These are phyloP conservation scores for Cromileptes altivelis DNA, from an alignment of 2,113 vertebrate genomes.

Conservation along the genomic window DNA sequence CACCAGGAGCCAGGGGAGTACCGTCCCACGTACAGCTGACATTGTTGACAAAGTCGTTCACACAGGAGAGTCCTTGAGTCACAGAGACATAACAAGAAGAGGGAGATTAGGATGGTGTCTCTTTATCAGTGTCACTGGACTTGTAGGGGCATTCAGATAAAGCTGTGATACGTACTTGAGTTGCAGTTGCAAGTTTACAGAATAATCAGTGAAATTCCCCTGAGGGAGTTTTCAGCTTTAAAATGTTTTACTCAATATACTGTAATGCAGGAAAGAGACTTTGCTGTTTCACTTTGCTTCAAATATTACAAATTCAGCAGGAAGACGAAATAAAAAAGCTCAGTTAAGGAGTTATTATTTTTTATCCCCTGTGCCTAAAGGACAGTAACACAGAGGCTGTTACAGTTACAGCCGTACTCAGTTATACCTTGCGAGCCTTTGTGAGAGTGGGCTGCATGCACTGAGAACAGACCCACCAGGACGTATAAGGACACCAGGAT, in stretches of 20 bases:
- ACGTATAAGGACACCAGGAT: background rate
- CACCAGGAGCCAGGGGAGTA: background rate
- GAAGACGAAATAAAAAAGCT: background rate
- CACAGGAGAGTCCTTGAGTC: conserved; percentile 67
- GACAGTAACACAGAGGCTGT: background rate
- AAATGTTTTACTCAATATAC: background rate
- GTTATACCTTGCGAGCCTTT: conserved; percentile 35
- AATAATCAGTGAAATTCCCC: background rate
- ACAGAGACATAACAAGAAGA: conserved; percentile 8
- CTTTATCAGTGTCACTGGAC: background rate
- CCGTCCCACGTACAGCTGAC: conserved; percentile 74
- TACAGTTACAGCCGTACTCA: background rate
- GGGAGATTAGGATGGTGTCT: background rate
- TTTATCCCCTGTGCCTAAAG: background rate
- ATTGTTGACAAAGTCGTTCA: conserved; percentile 73
- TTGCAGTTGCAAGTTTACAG: background rate
- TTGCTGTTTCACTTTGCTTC: background rate
- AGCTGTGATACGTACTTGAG: background rate
- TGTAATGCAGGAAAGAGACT: background rate
- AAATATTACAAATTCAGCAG: background rate
- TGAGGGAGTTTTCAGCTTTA: background rate
- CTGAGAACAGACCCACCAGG: conserved; percentile 39
- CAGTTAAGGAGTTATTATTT: background rate
- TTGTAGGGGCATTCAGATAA: background rate
- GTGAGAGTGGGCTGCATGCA: conserved; percentile 1